Evolutionary conservation across 2,113 vertebrate genomes (phyloP).

Genomic region (Passer montanus): DNA sequence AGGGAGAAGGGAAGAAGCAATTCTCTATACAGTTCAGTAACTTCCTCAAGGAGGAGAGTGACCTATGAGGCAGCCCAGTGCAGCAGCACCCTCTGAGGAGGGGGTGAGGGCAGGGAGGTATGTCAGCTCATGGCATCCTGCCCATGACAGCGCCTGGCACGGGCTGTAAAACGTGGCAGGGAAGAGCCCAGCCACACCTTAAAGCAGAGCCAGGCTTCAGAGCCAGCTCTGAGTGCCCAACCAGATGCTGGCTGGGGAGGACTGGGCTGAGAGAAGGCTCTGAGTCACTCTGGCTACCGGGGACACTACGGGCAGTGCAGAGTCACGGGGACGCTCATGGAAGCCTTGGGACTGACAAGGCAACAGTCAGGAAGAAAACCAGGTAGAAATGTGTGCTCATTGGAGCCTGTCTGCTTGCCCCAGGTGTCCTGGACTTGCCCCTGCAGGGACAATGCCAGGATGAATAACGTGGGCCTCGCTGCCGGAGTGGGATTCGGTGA

Average conservation of each 20-base stretch:
- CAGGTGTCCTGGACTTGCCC: background rate
- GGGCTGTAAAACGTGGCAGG: background rate
- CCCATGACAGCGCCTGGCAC: background rate
- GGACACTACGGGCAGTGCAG: background rate
- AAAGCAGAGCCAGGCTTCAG: background rate
- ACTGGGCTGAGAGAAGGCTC: background rate
- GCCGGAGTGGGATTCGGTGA: slow-evolving; percentile 38
- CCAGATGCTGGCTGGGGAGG: background rate
- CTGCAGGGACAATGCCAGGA: slow-evolving; percentile 23
- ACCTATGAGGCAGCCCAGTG: slow-evolving; percentile 39
- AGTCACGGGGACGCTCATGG: background rate
- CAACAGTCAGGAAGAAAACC: slow-evolving; percentile 52
- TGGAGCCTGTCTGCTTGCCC: slow-evolving; percentile 53
- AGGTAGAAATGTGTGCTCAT: slow-evolving; percentile 69
- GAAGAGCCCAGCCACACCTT: background rate
- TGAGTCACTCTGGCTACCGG: background rate
- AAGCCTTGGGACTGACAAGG: slow-evolving; percentile 51
- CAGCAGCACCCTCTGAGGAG: slow-evolving; percentile 43
- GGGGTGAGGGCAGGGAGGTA: slow-evolving; percentile 54
- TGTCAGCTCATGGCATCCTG: background rate
- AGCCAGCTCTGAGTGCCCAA: background rate
- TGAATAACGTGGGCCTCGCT: background rate
- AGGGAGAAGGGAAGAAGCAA: slow-evolving; percentile 32
- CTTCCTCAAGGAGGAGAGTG: slow-evolving; percentile 23
- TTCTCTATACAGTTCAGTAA: slow-evolving; percentile 28